These are phyloP conservation scores for Hormaphis cornu DNA, from an alignment of 1,140 invertebrate species.

Conservation along the genomic window DNA sequence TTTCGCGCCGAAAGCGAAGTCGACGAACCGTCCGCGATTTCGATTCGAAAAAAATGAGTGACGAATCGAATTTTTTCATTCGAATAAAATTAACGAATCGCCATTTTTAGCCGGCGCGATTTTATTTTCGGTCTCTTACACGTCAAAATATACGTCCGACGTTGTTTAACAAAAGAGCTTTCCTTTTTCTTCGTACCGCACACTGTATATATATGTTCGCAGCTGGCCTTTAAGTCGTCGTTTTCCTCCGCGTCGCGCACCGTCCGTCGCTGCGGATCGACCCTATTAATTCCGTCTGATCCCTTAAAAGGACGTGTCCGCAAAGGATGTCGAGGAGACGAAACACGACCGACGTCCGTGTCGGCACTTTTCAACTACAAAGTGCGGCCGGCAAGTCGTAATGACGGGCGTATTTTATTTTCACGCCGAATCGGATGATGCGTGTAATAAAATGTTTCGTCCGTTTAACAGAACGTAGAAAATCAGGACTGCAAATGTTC, in stretches of 20 bases:
- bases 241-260: neutral
- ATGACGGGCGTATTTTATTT: neutral
- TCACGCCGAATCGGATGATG: neutral
- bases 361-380: neutral
- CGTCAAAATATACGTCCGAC: slow-evolving; percentile 6
- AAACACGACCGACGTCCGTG: neutral
- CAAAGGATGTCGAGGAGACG: neutral
- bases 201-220: no score
- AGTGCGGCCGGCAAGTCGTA: neutral
- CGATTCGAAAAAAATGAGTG: no score
- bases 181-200: neutral
- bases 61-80: no score
- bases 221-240: slow-evolving; percentile 2
- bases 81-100: no score
- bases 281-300: slow-evolving; percentile 28
- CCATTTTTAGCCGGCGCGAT: no score
- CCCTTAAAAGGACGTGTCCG: slow-evolving; percentile 24
- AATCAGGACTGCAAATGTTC: no score
- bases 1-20: no score
- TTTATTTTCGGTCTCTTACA: no score
- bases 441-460: no score
- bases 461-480: no score
- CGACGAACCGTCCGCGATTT: no score
- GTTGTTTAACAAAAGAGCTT: slow-evolving; percentile 28
- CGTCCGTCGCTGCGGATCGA: slow-evolving; percentile 1